Evolutionary conservation across 2,113 vertebrate species (phyloP).

Genomic region (human): DNA sequence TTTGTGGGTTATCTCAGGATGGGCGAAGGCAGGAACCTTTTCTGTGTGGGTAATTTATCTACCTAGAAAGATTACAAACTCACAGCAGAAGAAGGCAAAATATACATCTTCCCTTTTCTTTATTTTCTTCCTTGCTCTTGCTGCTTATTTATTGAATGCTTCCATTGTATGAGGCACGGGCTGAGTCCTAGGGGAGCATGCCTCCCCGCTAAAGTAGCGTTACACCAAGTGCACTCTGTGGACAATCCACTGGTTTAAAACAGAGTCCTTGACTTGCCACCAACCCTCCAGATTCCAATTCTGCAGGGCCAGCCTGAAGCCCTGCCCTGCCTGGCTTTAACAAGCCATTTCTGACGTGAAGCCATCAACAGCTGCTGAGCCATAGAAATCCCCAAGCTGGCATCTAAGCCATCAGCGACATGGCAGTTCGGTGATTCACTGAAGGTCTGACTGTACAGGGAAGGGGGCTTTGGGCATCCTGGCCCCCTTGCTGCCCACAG

Average conservation of each 20-base stretch:
- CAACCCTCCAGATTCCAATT: background rate
- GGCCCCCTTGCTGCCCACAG: background rate
- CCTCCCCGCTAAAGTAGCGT: background rate
- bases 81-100: background rate
- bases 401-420: background rate
- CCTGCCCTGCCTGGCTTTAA: background rate
- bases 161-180: background rate
- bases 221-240: background rate
- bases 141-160: background rate
- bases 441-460: background rate
- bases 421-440: background rate
- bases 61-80: background rate
- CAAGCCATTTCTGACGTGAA: background rate
- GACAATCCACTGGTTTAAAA: too few species aligned
- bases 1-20: background rate
- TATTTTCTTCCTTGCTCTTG: background rate
- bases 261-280: background rate
- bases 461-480: background rate
- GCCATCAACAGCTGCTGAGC: background rate
- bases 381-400: background rate
- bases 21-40: background rate
- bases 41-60: background rate
- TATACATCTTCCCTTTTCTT: background rate
- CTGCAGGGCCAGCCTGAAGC: background rate
- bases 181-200: background rate